Base-by-base conservation (phyloP, 2,888 invertebrate species). In the Andrena chrysosceles region DNA sequence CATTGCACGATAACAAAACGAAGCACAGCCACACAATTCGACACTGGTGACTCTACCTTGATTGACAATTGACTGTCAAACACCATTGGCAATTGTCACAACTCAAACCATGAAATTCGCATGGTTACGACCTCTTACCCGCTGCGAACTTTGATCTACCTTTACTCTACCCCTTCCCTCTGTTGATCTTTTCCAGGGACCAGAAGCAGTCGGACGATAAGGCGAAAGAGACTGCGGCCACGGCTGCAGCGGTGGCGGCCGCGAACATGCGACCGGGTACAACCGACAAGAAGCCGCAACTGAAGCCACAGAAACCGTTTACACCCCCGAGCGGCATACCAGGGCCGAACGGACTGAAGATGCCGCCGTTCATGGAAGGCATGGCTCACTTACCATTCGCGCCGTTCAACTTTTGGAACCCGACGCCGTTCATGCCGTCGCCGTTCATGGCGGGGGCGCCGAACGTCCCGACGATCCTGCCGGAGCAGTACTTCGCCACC, bases 341-440 rank as follows among this genome's bases (percentile, higher is more conserved):
- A 2, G 93, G 93, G 2, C 96, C 96, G 2, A 97, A 97, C 93
- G 97, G 97, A 79, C 94, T 97, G 89, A 97, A 96, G 92, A 95
- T 96, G 94, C 96, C 96, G 2, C 94, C 95, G 10, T 96, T 96
- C 90, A 96, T 96, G 87, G 96, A 96, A 72, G 95, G 95, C 64
- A 94, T 96, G 89, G 93, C 95, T 0, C 95, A 95, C 82, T 89
- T 96, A 85, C 96, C 96, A 82, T 97, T 96, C 93, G 95, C 96
- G 77, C 96, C 97, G 23, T 97, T 97, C 91, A 96, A 96, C 68
- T 97, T 97, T 94, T 98, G 97, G 98, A 95, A 96, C n/a, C 95
- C 96, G 48, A 93, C 94, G 49, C 95, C 95, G 56, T 96, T 96
- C 91, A 94, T 96, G 91, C 95, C 95, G 16, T 92, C 93, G 49